These are phyloP conservation scores for Cantharis rufa DNA, from an alignment of 2,888 invertebrate genomes.

Conservation along the genomic window DNA sequence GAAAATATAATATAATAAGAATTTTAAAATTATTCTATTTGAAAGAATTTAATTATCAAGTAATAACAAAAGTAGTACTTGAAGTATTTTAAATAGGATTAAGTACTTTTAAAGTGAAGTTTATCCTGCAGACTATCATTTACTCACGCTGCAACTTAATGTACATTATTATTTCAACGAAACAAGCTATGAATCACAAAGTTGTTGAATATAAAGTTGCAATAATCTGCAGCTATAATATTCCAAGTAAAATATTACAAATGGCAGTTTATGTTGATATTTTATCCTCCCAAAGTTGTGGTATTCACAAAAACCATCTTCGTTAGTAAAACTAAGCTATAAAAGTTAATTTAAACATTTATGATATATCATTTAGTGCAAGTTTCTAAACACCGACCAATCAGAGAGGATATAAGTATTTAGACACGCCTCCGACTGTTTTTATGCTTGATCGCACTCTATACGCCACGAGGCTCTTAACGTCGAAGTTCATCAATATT, in stretches of 20 bases:
- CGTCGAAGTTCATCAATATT: background rate
- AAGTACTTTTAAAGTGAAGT: background rate
- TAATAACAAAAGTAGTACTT: background rate
- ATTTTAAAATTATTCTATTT: background rate
- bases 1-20: background rate
- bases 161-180: background rate
- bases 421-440: background rate
- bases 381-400: background rate
- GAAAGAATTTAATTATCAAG: background rate
- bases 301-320: background rate
- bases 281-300: background rate
- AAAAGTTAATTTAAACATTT: background rate
- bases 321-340: background rate
- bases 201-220: background rate
- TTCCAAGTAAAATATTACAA: background rate
- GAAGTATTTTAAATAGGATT: background rate
- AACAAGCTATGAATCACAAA: background rate
- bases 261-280: background rate
- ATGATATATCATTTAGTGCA: background rate
- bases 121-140: background rate
- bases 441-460: background rate
- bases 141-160: background rate
- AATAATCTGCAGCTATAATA: background rate
- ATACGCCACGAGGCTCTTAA: background rate
- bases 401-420: background rate